Evolutionary conservation across 2,113 vertebrate genomes (phyloP).

Genomic region (Podilymbus podiceps): DNA sequence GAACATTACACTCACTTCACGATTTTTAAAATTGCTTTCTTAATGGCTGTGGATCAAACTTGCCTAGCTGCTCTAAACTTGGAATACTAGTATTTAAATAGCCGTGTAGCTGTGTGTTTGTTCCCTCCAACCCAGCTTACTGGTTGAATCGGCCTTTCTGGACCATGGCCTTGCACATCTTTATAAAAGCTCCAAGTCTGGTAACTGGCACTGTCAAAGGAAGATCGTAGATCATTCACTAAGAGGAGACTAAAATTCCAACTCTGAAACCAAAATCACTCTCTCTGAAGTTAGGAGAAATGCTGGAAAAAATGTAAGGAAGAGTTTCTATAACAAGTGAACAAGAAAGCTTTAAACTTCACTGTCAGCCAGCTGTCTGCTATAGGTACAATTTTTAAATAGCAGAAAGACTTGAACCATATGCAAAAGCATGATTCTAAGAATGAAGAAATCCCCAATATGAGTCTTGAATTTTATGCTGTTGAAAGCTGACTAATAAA

Average conservation of each 20-base stretch:
- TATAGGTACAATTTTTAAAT: not conserved
- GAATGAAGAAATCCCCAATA: not conserved
- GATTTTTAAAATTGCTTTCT: not conserved
- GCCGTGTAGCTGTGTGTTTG: not conserved
- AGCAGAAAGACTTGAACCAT: not conserved
- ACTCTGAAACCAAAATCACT: not conserved
- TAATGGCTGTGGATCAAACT: not conserved
- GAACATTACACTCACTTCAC: fast-evolving
- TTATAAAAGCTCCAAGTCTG: not conserved
- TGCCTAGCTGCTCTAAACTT: not conserved
- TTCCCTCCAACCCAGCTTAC: not conserved
- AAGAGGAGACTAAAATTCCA: not conserved
- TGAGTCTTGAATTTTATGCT: not conserved
- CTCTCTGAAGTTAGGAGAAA: not conserved
- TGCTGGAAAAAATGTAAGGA: not conserved
- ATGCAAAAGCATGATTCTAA: not conserved
- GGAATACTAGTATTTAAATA: not conserved
- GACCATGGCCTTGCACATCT: not conserved
- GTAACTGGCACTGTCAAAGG: not conserved
- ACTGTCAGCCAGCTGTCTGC: not conserved
- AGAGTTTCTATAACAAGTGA: not conserved
- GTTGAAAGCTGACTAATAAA: not conserved
- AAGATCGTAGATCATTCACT: not conserved
- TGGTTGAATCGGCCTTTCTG: not conserved
- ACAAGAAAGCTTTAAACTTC: not conserved